A percentile compares a stretch with the other conserved stretches of the same genome.
Conservation (phyloP, 2,113 vertebrate species). For the Entomyzon cyanotis region DNA sequence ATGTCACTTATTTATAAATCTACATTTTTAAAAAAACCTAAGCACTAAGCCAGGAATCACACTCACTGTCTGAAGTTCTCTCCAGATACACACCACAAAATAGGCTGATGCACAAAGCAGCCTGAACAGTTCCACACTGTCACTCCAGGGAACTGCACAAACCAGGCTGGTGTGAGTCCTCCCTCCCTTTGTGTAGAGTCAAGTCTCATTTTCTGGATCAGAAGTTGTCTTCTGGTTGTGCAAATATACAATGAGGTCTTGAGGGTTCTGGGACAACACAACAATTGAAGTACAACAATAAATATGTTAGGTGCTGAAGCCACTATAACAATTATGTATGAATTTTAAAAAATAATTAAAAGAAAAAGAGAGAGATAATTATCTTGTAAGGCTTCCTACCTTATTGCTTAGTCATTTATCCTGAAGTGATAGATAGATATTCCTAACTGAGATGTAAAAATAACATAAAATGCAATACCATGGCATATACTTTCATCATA, state of each 20-base stretch:
- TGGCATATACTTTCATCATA: not conserved
- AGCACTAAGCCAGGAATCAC: not conserved
- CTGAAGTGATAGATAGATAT: not conserved
- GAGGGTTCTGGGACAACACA: not conserved
- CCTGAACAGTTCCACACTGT: not conserved
- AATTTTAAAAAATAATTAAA: too few species aligned
- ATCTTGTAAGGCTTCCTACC: not conserved
- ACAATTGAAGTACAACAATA: not conserved
- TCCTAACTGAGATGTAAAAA: not conserved
- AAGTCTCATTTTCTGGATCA: not conserved
- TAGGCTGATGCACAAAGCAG: not conserved
- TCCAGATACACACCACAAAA: not conserved
- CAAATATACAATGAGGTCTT: not conserved
- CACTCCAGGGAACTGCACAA: not conserved
- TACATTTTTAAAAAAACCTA: not conserved
- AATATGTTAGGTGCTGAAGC: not conserved
- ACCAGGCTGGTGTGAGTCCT: not conserved
- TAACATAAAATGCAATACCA: not conserved
- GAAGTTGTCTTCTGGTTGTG: not conserved
- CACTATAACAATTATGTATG: not conserved
- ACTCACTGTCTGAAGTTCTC: not conserved
- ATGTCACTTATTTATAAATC: not conserved
- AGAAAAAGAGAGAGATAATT: rapidly evolving
- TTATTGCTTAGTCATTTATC: not conserved
- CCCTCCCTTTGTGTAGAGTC: not conserved